These are phyloP conservation scores for Rhyzopertha dominica DNA, from an alignment of 1,140 invertebrate species.

Conservation along the genomic window DNA sequence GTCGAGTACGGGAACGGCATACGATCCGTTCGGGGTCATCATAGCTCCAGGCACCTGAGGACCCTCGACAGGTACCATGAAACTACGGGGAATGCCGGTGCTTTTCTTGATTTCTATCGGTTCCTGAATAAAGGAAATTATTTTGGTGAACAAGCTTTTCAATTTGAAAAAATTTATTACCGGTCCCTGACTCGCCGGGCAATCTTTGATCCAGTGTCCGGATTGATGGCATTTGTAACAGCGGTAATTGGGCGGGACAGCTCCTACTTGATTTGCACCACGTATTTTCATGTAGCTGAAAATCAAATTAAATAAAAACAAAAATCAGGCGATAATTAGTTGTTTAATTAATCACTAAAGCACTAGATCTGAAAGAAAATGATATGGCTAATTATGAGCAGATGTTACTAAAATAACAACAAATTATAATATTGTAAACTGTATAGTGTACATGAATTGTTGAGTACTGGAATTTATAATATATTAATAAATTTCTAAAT, in stretches of 20 bases:
- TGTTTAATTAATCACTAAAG: too few relatives aligned
- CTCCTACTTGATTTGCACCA: constrained; percentile 79
- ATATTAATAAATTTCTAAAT: too few relatives aligned
- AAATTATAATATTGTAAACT: too few relatives aligned
- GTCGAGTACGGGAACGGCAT: constrained; percentile 87
- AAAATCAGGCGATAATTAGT: too few relatives aligned
- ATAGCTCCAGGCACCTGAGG: constrained; percentile 86
- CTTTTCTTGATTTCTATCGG: constrained; percentile 81
- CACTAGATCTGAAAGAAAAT: too few relatives aligned
- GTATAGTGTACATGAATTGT: too few relatives aligned
- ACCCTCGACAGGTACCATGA: constrained; percentile 89
- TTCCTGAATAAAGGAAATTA: constrained; percentile 49
- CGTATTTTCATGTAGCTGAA: constrained; percentile 81
- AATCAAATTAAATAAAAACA: constrained; percentile 29
- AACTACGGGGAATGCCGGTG: constrained; percentile 96
- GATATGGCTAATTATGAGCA: too few relatives aligned
- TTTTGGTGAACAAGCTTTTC: constrained; percentile 8
- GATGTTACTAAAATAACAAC: too few relatives aligned
- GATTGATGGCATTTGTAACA: constrained; percentile 89
- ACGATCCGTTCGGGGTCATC: constrained; percentile 87
- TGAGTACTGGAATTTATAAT: too few relatives aligned
- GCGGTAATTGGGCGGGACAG: constrained; percentile 82
- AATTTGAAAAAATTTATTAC: constrained; percentile 47
- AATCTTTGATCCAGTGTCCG: constrained; percentile 96
- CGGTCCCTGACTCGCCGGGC: constrained; percentile 61